These are phyloP conservation scores for Tichodroma muraria DNA, from an alignment of 2,113 vertebrate species.

Conservation along the genomic window DNA sequence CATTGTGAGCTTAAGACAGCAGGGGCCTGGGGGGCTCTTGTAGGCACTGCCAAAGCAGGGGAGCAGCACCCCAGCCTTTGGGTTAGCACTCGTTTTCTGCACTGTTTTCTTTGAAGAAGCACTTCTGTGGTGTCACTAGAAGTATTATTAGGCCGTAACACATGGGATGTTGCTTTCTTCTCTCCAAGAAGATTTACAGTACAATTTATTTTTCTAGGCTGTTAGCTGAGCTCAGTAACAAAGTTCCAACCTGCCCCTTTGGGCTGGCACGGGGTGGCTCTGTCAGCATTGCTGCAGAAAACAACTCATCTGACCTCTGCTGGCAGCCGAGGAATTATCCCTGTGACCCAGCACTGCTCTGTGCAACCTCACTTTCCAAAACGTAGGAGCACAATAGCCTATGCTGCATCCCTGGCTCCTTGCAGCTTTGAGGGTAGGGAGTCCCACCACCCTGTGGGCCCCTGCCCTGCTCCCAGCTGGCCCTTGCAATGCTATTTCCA, in stretches of 20 bases:
- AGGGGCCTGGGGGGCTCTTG: not conserved
- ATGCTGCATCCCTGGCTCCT: not conserved
- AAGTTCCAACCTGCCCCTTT: not conserved
- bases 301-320: not conserved
- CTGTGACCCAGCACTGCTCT: not conserved
- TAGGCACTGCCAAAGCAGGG: not conserved
- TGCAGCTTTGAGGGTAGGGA: not conserved
- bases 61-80: not conserved
- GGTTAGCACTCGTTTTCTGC: not conserved
- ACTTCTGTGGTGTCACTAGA: not conserved
- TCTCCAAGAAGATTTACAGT: not conserved
- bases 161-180: not conserved
- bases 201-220: not conserved
- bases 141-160: not conserved
- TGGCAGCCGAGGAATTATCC: not conserved
- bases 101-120: not conserved
- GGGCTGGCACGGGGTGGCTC: not conserved
- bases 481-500: not conserved
- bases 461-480: not conserved
- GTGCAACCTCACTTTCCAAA: not conserved
- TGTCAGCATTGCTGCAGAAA: not conserved
- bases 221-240: not conserved
- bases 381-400: not conserved
- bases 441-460: not conserved
- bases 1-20: not conserved